These are phyloP conservation scores for Theonella swinhoei DNA, from an alignment of 37 sponge, comb jelly and placozoan species.

Conservation along the genomic window DNA sequence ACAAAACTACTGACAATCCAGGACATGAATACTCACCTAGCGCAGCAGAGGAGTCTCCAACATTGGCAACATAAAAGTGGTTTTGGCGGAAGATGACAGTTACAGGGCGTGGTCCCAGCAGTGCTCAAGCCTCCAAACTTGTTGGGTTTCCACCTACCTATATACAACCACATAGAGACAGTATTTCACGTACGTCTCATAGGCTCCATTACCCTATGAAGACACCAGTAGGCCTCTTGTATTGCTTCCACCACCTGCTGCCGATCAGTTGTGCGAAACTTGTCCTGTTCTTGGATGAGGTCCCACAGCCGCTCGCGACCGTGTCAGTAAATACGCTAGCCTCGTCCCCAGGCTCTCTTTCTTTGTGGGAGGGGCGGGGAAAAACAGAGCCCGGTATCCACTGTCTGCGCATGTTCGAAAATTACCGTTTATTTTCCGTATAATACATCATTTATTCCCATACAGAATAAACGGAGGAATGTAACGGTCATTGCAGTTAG, in stretches of 20 bases:
- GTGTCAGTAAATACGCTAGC: too few species aligned
- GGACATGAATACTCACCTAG: too few species aligned
- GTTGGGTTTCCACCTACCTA: conserved; percentile 72
- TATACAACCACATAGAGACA: neutral
- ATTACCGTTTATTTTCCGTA: too few species aligned
- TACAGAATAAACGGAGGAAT: too few species aligned
- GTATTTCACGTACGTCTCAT: conserved; percentile 63
- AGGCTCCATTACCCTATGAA: conserved; percentile 79
- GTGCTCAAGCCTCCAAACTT: conserved; percentile 84
- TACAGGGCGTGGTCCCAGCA: conserved; percentile 87
- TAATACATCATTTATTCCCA: too few species aligned
- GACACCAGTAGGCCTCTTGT: conserved; percentile 64
- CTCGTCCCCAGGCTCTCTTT: too few species aligned
- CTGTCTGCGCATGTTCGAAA: too few species aligned
- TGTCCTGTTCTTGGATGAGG: conserved; percentile 48
- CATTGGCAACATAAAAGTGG: conserved; percentile 84
- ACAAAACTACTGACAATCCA: too few species aligned
- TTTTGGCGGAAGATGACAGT: conserved; percentile 76
- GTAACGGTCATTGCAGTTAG: too few species aligned
- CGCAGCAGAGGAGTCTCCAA: conserved; percentile 89
- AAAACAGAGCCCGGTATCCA: too few species aligned
- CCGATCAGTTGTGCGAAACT: conserved; percentile 41
- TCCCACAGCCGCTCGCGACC: conserved; percentile 86
- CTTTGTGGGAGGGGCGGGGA: too few species aligned
- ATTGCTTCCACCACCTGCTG: conserved; percentile 65